phyloP scores from a whole-genome alignment of 1,140 invertebrate species.

The Mizuhopecten yessoensis region DNA sequence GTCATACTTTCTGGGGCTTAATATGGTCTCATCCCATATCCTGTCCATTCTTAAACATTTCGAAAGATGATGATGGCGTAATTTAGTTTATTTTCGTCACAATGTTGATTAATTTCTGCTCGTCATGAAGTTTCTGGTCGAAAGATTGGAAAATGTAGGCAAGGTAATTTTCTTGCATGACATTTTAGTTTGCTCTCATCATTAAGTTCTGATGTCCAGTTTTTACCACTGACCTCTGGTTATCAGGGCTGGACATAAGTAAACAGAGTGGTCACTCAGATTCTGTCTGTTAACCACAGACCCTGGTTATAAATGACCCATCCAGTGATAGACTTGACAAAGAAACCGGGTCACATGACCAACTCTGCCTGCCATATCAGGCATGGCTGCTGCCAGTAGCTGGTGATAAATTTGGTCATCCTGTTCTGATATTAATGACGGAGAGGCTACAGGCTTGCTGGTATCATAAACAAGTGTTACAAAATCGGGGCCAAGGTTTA shows the following conservation, averaged over 20 bases:
- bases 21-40: too few relatives aligned
- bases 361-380: constrained; percentile 10
- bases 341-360: neutral
- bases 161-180: neutral
- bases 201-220: constrained; percentile 26
- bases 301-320: neutral
- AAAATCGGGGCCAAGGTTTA: neutral
- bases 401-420: neutral
- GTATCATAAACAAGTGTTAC: too few relatives aligned
- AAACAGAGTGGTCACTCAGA: constrained; percentile 7
- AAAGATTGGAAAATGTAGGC: neutral
- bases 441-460: neutral
- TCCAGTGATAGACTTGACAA: neutral
- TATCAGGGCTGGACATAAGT: constrained; percentile 32
- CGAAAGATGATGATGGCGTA: too few relatives aligned
- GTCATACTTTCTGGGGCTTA: neutral
- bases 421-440: neutral
- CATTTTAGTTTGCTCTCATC: too few relatives aligned
- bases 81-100: neutral
- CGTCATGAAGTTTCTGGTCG: neutral
- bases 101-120: neutral
- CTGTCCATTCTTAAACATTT: too few relatives aligned
- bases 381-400: neutral
- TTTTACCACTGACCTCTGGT: neutral
- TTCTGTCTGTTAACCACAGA: neutral